These are phyloP conservation scores for Threskiornis aethiopicus DNA, from an alignment of 2,797 vertebrate species.

Conservation along the genomic window DNA sequence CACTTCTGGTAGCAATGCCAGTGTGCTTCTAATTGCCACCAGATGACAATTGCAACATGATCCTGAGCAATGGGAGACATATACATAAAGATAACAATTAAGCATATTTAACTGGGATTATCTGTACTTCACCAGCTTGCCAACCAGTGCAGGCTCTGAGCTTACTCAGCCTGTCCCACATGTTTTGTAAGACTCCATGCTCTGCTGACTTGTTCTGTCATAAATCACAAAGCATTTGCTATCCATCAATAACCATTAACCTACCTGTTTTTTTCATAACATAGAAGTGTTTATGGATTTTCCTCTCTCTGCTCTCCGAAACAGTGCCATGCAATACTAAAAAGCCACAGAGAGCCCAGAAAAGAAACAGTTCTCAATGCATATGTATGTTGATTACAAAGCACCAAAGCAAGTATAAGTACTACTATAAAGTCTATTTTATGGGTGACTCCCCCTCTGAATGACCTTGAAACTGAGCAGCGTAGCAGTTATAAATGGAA, in stretches of 20 bases:
- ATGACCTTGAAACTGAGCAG: slow-evolving; percentile 21
- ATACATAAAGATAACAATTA: neutral
- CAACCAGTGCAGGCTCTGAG: neutral
- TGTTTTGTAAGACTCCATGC: slow-evolving; percentile 28
- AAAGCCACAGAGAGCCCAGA: neutral
- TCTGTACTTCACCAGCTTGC: slow-evolving; percentile 15
- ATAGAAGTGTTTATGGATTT: neutral
- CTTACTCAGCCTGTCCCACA: neutral
- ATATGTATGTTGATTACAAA: neutral
- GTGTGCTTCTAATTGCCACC: neutral
- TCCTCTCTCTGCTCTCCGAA: neutral
- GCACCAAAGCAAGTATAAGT: neutral
- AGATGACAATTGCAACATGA: neutral
- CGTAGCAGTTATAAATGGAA: neutral
- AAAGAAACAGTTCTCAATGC: neutral
- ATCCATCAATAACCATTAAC: slow-evolving; percentile 44
- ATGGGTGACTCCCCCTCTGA: neutral
- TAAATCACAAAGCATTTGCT: slow-evolving; percentile 22
- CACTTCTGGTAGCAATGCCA: neutral
- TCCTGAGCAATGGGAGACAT: neutral
- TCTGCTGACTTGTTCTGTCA: slow-evolving; percentile 14
- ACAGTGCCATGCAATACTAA: neutral
- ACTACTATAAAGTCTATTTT: neutral
- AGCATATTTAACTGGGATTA: slow-evolving; percentile 30
- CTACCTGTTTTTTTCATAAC: neutral